Evolutionary conservation across 2,113 vertebrate genomes (phyloP).

Genomic region (Grallaria varia): DNA sequence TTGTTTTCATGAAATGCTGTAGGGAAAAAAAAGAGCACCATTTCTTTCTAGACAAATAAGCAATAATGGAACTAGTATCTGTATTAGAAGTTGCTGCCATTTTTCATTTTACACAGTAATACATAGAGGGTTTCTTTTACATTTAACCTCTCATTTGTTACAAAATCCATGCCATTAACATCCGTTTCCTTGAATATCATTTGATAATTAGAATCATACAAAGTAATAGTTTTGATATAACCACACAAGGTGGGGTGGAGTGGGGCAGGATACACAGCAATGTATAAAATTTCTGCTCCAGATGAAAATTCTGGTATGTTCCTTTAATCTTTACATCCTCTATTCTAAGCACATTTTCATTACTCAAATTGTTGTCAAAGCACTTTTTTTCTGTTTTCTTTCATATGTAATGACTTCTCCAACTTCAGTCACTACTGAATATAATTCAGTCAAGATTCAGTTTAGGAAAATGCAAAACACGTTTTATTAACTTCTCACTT

Average conservation of each 20-base stretch:
- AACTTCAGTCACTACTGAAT: neutral
- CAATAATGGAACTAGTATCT: neutral
- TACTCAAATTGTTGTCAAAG: neutral
- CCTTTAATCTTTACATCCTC: neutral
- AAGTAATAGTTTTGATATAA: neutral
- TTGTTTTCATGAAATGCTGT: conserved; percentile 42
- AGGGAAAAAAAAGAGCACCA: neutral
- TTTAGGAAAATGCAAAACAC: neutral
- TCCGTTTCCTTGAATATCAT: neutral
- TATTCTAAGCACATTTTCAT: neutral
- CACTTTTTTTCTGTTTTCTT: neutral
- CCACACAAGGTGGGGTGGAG: accelerated
- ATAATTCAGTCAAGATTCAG: neutral
- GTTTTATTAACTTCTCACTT: neutral
- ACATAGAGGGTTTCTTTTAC: neutral
- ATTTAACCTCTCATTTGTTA: neutral
- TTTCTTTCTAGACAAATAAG: neutral
- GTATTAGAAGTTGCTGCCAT: neutral
- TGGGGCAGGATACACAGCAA: neutral
- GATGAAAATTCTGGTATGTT: neutral
- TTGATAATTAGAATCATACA: neutral
- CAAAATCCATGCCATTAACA: neutral
- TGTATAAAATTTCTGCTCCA: neutral
- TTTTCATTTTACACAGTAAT: neutral
- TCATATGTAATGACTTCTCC: neutral